Evolutionary conservation across 1,140 invertebrate genomes (phyloP).

Genomic region (Venturia canescens): DNA sequence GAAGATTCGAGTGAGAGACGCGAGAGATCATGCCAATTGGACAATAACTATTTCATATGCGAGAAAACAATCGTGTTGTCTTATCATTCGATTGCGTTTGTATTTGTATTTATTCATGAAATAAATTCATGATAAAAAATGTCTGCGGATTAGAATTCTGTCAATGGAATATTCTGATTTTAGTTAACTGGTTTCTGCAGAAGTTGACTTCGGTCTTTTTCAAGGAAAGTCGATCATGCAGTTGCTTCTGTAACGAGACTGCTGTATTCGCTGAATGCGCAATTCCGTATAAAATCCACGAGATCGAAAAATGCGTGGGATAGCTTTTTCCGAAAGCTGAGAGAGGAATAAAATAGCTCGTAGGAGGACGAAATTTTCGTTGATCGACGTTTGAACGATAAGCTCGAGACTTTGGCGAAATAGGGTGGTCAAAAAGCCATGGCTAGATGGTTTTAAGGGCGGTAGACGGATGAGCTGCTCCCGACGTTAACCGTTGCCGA

Average conservation of each 20-base stretch:
- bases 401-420: constrained; percentile 26
- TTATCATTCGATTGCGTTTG: constrained; percentile 19
- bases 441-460: constrained; percentile 9
- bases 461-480: constrained; percentile 57
- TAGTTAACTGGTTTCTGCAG: too few relatives aligned
- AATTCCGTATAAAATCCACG: neutral
- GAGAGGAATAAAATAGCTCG: constrained; percentile 19
- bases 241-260: neutral
- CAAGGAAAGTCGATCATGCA: neutral
- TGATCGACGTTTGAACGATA: constrained; percentile 11
- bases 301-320: constrained; percentile 8
- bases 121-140: neutral
- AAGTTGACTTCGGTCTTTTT: neutral
- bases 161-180: neutral
- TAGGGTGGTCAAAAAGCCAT: neutral
- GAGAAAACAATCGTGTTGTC: constrained; percentile 34
- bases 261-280: neutral
- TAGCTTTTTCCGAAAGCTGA: constrained; percentile 20
- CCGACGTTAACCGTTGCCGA: constrained; percentile 63
- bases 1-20: constrained; percentile 11
- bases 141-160: neutral
- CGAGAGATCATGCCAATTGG: neutral
- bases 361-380: neutral
- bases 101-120: neutral
- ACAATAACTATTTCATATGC: constrained; percentile 31